Percentiles rank a stretch among this genome's conserved stretches.
Conservation (phyloP, 53 echinoderm and acorn worm genomes). For the Antedon mediterranea region DNA sequence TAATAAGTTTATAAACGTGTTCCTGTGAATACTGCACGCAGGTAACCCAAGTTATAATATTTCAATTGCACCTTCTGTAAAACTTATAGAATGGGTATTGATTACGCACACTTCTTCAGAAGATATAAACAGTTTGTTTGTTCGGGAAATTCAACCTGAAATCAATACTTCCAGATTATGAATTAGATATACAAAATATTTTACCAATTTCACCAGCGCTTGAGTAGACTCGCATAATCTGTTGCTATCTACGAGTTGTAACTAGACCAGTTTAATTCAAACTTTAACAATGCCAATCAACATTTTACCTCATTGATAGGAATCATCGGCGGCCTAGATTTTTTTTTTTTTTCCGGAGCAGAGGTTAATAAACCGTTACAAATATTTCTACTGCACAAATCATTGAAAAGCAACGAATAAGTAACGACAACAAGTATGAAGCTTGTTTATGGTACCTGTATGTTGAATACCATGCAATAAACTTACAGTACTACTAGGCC, state of each 20-base stretch:
- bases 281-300: not conserved
- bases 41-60: not conserved
- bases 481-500: no score
- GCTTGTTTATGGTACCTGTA: no score
- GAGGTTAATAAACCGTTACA: not conserved
- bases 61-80: not conserved
- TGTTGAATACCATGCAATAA: no score
- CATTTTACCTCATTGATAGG: not conserved
- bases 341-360: not conserved
- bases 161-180: not conserved
- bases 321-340: not conserved
- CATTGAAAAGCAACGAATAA: no score
- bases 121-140: not conserved
- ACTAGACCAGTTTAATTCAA: no score
- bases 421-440: no score
- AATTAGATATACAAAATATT: not conserved
- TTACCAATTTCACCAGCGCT: not conserved
- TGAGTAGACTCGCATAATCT: not conserved
- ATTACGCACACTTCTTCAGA: not conserved
- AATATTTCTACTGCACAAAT: no score
- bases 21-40: not conserved
- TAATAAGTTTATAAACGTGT: not conserved
- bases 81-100: not conserved
- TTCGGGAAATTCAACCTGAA: not conserved
- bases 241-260: not conserved